Percentiles rank a stretch among this genome's conserved stretches.
phyloP scores from a whole-genome alignment of 2,888 invertebrate species.

The Polydrusus pterygomalis region DNA sequence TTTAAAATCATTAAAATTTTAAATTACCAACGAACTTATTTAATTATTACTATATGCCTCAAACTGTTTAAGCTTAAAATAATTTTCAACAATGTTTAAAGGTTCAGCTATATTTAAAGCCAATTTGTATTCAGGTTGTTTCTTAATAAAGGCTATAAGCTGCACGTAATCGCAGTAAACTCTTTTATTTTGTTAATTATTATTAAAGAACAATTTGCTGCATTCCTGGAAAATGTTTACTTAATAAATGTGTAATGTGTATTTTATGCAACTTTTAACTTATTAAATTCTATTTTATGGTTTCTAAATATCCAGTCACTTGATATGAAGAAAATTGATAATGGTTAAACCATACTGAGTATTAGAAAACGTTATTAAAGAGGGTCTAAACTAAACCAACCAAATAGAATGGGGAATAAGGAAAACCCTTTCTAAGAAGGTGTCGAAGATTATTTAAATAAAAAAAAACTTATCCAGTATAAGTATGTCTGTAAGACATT shows the following conservation, averaged over 20 bases:
- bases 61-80: conserved; percentile 40
- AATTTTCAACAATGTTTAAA: conserved; percentile 38
- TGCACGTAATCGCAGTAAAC: conserved; percentile 10
- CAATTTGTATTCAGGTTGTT: conserved; percentile 45
- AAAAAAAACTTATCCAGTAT: no score
- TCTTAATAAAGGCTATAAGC: conserved; percentile 40
- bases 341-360: no score
- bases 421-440: no score
- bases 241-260: background rate
- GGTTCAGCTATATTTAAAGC: conserved; percentile 31
- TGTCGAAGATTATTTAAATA: no score
- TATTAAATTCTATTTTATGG: no score
- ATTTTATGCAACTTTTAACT: background rate
- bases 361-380: no score
- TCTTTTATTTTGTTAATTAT: conserved; percentile 11
- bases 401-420: no score
- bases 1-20: background rate
- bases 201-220: background rate
- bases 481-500: no score
- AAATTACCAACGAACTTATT: background rate
- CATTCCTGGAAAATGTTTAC: background rate
- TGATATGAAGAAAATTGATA: no score
- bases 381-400: no score
- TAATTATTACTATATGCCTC: conserved; percentile 12
- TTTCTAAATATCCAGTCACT: no score